Evolutionary conservation across 2,113 vertebrate species (phyloP).

Genomic region (Hiodon alosoides): DNA sequence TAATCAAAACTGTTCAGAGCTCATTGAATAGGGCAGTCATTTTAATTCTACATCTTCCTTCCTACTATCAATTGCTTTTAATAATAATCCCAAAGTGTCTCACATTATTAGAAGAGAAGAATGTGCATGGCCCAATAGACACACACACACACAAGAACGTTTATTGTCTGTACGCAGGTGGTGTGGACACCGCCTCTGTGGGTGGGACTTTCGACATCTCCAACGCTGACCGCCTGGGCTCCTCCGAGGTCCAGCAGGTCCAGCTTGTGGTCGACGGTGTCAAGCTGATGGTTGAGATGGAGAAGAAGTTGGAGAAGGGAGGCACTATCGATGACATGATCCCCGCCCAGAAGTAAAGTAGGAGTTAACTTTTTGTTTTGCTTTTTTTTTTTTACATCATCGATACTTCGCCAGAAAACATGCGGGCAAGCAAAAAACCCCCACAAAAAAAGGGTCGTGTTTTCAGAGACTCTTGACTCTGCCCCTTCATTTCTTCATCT

Average conservation of each 20-base stretch:
- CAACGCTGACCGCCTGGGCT: conserved; percentile 91
- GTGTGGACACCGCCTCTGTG: conserved; percentile 90
- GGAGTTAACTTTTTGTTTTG: conserved; percentile 28
- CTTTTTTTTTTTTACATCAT: conserved; percentile 49
- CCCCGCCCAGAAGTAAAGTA: conserved; percentile 87
- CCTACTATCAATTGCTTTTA: too few species aligned
- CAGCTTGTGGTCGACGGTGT: conserved; percentile 95
- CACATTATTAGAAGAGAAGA: too few species aligned
- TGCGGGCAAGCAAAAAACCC: conserved; percentile 25
- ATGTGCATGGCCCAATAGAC: too few species aligned
- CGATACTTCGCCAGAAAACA: conserved; percentile 48
- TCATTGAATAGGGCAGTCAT: too few species aligned
- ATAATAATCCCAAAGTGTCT: too few species aligned
- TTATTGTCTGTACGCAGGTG: conserved; percentile 59
- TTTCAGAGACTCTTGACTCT: conserved; percentile 46
- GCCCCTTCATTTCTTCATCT: conserved; percentile 18
- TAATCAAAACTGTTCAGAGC: too few species aligned
- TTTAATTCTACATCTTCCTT: too few species aligned
- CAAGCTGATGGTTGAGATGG: conserved; percentile 96
- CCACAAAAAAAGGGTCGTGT: conserved; percentile 8
- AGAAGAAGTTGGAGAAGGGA: conserved; percentile 93
- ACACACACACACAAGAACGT: neutral
- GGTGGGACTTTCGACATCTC: conserved; percentile 90
- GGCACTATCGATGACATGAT: conserved; percentile 88
- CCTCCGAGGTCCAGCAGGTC: conserved; percentile 87